These are phyloP conservation scores for Acheta domesticus DNA, from an alignment of 2,888 invertebrate genomes.

Conservation along the genomic window DNA sequence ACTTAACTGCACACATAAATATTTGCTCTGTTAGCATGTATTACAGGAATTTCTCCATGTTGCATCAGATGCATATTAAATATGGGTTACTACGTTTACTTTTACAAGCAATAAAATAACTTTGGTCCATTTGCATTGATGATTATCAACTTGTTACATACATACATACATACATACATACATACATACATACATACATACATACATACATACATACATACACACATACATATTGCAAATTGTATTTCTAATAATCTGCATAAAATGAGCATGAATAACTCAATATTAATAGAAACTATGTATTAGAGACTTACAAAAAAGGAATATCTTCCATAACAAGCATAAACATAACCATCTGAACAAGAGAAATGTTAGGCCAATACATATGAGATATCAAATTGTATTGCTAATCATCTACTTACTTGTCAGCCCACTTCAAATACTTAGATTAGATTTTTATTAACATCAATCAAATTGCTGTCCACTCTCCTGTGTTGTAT, in stretches of 20 bases:
- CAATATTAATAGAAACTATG: background rate
- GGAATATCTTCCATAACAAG: background rate
- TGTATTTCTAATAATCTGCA: background rate
- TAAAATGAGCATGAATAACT: background rate
- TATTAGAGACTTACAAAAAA: background rate
- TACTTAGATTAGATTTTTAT: too few relatives aligned
- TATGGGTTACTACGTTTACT: background rate
- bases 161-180: too few relatives aligned
- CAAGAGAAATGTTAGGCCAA: background rate
- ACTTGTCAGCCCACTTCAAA: background rate
- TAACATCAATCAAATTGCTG: too few relatives aligned
- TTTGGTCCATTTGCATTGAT: constrained; percentile 18
- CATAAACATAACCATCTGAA: background rate
- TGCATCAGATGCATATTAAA: background rate
- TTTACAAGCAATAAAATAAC: constrained; percentile 8
- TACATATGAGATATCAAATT: background rate
- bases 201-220: too few relatives aligned
- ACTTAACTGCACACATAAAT: too few relatives aligned
- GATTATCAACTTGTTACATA: constrained; percentile 1
- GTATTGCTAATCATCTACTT: constrained; percentile 5
- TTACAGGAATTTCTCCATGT: background rate
- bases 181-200: background rate
- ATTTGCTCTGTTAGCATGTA: background rate
- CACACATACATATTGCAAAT: too few relatives aligned
- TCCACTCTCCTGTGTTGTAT: too few relatives aligned